Base-by-base conservation (phyloP, 2,113 vertebrate species). In the Prionailurus bengalensis region DNA sequence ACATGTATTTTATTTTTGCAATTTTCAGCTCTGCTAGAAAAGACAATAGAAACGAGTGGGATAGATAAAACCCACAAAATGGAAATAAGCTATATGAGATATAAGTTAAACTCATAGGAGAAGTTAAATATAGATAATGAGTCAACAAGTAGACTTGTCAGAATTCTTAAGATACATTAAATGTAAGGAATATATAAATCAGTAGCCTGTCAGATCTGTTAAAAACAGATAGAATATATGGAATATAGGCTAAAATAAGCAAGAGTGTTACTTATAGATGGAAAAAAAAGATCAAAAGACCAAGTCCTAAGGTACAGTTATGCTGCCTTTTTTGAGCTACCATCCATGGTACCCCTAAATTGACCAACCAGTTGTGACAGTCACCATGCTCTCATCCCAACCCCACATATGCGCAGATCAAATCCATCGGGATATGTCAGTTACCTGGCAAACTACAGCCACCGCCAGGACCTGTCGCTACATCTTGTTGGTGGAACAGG, bases 111-210 rank as follows among this genome's bases (percentile, higher is more conserved):
- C 2, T 88, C 70, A 29, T 13, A 8, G 31, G 45, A 58, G 7
- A 15, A 58, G 45, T 21, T 86, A 74, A 94, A 91, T 23, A 81
- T 1, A 80, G 66, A 61, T 33, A 17, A 36, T 33, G 55, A 95
- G 21, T 53, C 48, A 95, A 80, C 51, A 74, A 71, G 21, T 61
- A 74, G 7, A 17, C 16, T 86, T 80, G 19, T 74, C 19, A 97
- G 39, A 85, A 78, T 84, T 84, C 42, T 95, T 42, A 83, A 71
- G 7, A 42, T 25, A 61, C 19, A 39, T 91, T 90, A 90, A 96
- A 33, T 63, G 61, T 29, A 76, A 90, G 79, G 39, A 63, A 8
- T 84, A 79, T 84, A 48, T 61, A 84, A 84, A n/a, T 73, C 33
- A 61, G 7, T 66, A 66, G 68, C 11, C 61, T 76, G 79, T 84